phyloP scores from a whole-genome alignment of 2,113 vertebrate genomes.

The Eclectus roratus region DNA sequence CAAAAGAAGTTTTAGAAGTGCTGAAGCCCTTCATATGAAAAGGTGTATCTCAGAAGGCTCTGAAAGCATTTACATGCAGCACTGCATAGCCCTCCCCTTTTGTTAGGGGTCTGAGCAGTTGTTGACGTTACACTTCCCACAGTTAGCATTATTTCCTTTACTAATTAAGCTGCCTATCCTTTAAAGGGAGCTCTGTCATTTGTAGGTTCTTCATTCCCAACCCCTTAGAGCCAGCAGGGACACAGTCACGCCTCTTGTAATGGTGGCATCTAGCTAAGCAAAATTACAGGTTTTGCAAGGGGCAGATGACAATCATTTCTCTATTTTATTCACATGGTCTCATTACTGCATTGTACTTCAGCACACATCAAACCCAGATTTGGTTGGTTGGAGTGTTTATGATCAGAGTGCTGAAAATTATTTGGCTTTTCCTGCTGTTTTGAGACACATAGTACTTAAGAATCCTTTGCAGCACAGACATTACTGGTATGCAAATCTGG shows the following conservation, averaged over 20 bases:
- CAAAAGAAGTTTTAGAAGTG: background rate
- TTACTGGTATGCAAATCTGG: background rate
- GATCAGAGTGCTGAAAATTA: background rate
- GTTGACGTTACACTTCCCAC: background rate
- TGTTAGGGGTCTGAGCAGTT: background rate
- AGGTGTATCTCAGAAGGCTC: background rate
- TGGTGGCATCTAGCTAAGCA: background rate
- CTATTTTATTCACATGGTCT: background rate
- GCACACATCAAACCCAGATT: background rate
- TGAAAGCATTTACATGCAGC: background rate
- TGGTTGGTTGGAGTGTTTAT: background rate
- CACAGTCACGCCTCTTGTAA: fast-evolving
- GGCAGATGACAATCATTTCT: background rate
- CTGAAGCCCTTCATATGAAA: background rate
- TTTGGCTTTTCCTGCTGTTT: background rate
- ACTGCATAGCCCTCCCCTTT: background rate
- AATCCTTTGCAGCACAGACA: background rate
- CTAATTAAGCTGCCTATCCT: background rate
- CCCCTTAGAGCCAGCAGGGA: background rate
- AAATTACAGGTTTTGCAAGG: background rate
- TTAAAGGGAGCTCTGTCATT: background rate
- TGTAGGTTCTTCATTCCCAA: background rate
- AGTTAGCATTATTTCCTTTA: background rate
- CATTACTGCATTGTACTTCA: background rate
- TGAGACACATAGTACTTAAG: background rate